A percentile compares a stretch with the other conserved stretches of the same genome.
phyloP scores from a whole-genome alignment of 2,113 vertebrate genomes.

The Irena cyanogastra region DNA sequence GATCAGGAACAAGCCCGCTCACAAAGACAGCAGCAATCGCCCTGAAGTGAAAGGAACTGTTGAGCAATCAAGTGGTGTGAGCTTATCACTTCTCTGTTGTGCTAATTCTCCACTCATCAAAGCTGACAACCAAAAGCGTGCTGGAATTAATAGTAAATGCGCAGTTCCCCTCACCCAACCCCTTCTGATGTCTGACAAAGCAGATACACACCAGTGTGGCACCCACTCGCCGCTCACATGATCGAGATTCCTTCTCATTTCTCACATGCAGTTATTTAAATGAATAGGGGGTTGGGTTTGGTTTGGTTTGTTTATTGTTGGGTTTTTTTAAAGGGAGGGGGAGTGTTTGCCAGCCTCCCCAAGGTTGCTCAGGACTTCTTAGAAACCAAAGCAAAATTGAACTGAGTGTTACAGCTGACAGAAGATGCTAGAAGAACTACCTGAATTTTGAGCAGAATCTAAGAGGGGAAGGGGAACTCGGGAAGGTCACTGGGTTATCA shows the following conservation, averaged over 20 bases:
- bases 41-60: background rate
- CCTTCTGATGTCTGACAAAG: background rate
- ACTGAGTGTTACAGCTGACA: background rate
- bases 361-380: background rate
- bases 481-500: background rate
- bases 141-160: background rate
- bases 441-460: background rate
- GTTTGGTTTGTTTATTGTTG: background rate
- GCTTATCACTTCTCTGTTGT: background rate
- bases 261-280: background rate
- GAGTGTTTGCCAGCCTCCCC: background rate
- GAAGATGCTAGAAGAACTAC: background rate
- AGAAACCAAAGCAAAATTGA: background rate
- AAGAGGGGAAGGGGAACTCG: background rate
- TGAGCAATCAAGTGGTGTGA: background rate
- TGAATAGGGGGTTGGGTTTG: background rate
- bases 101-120: background rate
- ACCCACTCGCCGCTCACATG: rapidly evolving
- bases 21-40: background rate
- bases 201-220: background rate
- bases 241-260: background rate
- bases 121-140: background rate
- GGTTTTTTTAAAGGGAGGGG: background rate
- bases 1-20: background rate
- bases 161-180: background rate